Conservation (phyloP, 2,113 vertebrate species). For the Perca flavescens region DNA sequence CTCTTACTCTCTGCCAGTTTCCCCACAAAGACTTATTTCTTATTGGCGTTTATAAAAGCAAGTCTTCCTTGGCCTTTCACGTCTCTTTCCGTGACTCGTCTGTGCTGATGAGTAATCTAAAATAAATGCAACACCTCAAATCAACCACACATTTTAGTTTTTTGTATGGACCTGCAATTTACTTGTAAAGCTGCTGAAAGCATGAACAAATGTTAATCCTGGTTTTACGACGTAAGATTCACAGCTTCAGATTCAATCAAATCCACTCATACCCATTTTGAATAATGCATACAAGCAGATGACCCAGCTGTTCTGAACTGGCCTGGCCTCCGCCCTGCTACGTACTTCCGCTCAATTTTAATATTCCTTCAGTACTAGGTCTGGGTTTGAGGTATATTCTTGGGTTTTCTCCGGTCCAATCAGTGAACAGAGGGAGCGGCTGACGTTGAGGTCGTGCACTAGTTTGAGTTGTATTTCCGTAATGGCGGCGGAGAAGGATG, state of each 20-base stretch:
- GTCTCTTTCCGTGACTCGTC: not conserved
- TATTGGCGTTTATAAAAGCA: conserved; percentile 35
- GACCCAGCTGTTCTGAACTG: not conserved
- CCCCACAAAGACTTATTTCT: not conserved
- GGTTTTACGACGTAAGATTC: not conserved
- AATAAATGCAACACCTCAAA: not conserved
- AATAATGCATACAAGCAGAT: not conserved
- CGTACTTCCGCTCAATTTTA: too few relatives aligned
- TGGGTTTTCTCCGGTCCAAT: too few relatives aligned
- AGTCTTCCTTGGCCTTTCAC: conserved; percentile 19
- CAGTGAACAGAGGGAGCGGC: too few relatives aligned
- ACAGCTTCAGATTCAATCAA: too few relatives aligned
- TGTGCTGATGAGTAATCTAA: not conserved
- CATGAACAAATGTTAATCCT: not conserved
- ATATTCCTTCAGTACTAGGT: too few relatives aligned
- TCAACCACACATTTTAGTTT: not conserved
- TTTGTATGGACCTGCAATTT: not conserved
- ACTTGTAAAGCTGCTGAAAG: not conserved
- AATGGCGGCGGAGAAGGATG: too few relatives aligned
- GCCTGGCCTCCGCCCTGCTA: too few relatives aligned
- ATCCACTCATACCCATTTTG: not conserved
- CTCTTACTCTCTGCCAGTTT: not conserved
- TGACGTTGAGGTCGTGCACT: too few relatives aligned
- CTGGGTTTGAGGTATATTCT: too few relatives aligned
- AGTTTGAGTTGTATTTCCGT: too few relatives aligned